These are phyloP conservation scores for Isaurus tuberculatus DNA, from an alignment of 92 coral and sea anemone genomes.

Conservation along the genomic window DNA sequence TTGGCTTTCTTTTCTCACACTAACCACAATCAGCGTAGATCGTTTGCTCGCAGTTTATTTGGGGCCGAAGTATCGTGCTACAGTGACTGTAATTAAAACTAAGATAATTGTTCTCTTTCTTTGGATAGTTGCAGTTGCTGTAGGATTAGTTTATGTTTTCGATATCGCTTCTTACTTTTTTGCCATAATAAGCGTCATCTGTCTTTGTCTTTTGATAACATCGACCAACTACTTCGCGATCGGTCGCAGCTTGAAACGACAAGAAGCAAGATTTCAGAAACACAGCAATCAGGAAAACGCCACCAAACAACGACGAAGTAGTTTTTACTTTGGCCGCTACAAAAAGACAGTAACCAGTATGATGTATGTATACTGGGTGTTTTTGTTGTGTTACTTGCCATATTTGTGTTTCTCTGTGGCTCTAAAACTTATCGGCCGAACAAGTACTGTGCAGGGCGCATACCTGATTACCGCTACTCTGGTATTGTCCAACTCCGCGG, in stretches of 20 bases:
- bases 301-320: slow-evolving; percentile 9
- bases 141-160: slow-evolving; percentile 56
- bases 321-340: slow-evolving; percentile 65
- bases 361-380: slow-evolving; percentile 66
- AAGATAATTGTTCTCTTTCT: slow-evolving; percentile 37
- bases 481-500: slow-evolving; percentile 17
- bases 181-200: slow-evolving; percentile 51
- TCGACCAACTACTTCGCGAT: slow-evolving; percentile 59
- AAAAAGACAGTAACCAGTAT: slow-evolving; percentile 61
- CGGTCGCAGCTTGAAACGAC: slow-evolving; percentile 59
- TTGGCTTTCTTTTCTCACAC: slow-evolving; percentile 60
- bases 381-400: slow-evolving; percentile 66
- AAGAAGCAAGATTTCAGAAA: slow-evolving; percentile 48
- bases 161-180: slow-evolving; percentile 58
- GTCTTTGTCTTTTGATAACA: slow-evolving; percentile 49
- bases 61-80: slow-evolving; percentile 53
- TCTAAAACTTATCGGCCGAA: slow-evolving; percentile 33
- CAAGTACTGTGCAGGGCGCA: slow-evolving; percentile 30
- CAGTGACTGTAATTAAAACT: slow-evolving; percentile 51
- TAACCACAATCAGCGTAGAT: slow-evolving; percentile 63
- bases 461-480: slow-evolving; percentile 41
- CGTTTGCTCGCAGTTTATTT: slow-evolving; percentile 61
- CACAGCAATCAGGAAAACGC: slow-evolving; percentile 28
- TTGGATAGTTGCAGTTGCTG: slow-evolving; percentile 59
- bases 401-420: slow-evolving; percentile 60